A percentile compares a stretch with the other conserved stretches of the same genome.
Conservation (phyloP, 2,888 invertebrate genomes). For the Cactoblastis cactorum region DNA sequence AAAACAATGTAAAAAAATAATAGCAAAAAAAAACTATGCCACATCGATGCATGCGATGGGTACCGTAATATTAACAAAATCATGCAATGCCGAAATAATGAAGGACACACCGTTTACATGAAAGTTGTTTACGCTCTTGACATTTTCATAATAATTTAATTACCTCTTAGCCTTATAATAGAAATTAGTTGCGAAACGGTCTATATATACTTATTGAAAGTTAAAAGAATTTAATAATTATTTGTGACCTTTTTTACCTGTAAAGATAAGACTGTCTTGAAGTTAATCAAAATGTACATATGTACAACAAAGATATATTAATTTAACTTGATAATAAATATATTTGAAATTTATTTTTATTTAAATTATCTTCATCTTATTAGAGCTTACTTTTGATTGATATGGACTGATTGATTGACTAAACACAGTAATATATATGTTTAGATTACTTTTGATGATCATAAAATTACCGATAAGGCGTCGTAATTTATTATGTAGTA, state of each 20-base stretch:
- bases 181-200: constrained; percentile 9
- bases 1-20: constrained; percentile 33
- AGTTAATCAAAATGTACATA: too few species aligned
- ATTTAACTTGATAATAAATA: too few species aligned
- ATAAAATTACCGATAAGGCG: not conserved
- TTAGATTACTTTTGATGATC: too few species aligned
- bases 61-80: constrained; percentile 25
- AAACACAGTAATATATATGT: too few species aligned
- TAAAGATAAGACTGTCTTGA: too few species aligned
- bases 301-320: too few species aligned
- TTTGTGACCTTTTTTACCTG: too few species aligned
- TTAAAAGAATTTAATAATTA: too few species aligned
- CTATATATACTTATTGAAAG: not conserved
- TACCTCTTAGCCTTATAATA: constrained; percentile 11
- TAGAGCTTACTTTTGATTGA: too few species aligned
- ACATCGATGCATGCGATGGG: constrained; percentile 51
- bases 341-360: too few species aligned
- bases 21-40: constrained; percentile 34
- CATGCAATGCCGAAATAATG: constrained; percentile 46
- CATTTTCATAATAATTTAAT: constrained; percentile 12
- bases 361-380: too few species aligned
- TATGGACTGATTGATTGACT: too few species aligned
- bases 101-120: constrained; percentile 22
- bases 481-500: not conserved
- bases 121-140: constrained; percentile 13